Evolutionary conservation across 2,888 invertebrate genomes (phyloP), one percentile per base, ranked within the genome.

Genomic region (Monopis laevigella): DNA sequence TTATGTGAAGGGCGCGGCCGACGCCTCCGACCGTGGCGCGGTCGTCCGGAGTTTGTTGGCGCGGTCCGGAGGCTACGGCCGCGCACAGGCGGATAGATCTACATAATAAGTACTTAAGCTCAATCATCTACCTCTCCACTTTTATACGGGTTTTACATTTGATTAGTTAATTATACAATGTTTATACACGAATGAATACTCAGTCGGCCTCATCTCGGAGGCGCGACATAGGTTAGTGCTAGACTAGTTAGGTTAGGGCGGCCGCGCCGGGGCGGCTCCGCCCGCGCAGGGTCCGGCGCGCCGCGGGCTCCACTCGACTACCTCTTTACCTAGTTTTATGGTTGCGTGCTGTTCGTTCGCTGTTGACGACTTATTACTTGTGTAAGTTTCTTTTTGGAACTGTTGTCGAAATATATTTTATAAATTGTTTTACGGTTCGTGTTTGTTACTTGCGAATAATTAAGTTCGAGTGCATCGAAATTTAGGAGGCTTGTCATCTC

Each of bases 141-240:
- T 78, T 78, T 78, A 77, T 78, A 78, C 78, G 80, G 80, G 78
- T 80, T 78, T 68, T 78, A 77, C 75, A 78, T 70, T 43, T 48
- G 43, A 77, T 73, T 78, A 78, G 78, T 78, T 77, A 80, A 80
- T 78, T 78, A 78, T 80, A 80, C 78, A 80, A 72, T 72, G 65
- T 73, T 72, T 75, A 77, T 71, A 75, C 73, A 75, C 65, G 69
- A 77, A 70, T 65, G 55, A 80, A 80, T 80, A 80, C 78, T 80
- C 78, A 80, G 70, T 78, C 78, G 78, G n/a, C n/a, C 78, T 80
- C 78, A 77, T 78, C 77, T 75, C 61, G 73, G 66, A 24, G 77
- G 78, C 75, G 77, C 77, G 77, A 74, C 67, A 70, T 65, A 67
- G 58, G 45, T 43, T 73, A 72, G 62, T 59, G 46, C 43, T 67